Evolutionary conservation across 2,797 vertebrate species (phyloP), one percentile per base, ranked within the genome.

Genomic region (Melanotaenia boesemani): DNA sequence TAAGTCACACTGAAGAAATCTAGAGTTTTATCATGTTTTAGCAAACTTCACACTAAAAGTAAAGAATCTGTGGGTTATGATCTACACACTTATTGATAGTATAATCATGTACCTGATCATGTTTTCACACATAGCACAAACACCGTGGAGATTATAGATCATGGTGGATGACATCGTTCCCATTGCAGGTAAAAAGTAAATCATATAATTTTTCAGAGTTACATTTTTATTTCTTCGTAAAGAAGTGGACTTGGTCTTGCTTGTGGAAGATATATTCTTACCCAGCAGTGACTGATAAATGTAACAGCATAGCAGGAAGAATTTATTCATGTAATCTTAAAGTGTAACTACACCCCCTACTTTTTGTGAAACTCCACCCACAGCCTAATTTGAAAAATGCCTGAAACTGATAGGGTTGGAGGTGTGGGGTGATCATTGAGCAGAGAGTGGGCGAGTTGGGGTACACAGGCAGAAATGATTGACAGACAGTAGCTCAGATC

Each of bases 111-210:
- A 55, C 70, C 64, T 39, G 55, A 34, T 50, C 63, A 6, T 34
- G 36, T 56, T 74, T 37, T 22, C 67, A 80, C 57, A 74, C 72
- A 72, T 60, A 63, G 68, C 39, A 52, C 63, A 26, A 67, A 68
- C 37, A 72, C 77, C 44, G 2, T 3, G 72, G 72, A 76, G 70
- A 66, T 61, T 75, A 5, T n/a, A 46, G 36, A 70, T 80, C 65
- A 39, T 20, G 32, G 63, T 18, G 5, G 16, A 1, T 30, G 7
- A 12, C 48, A 52, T 11, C n/a, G 7, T 20, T 50, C 44, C 3
- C 20, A n/a, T 50, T 50, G 52, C n/a, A 48, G 20, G n/a, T 10
- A n/a, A 48, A n/a, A 48, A 52, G 46, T n/a, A 48, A n/a, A n/a
- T 7, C 20, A 48, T 18, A 48, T n/a, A 1, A 54, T 41, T 2